Evolutionary conservation across 2,888 invertebrate genomes (phyloP).

Genomic region (Ommatoiulus sabulosus): DNA sequence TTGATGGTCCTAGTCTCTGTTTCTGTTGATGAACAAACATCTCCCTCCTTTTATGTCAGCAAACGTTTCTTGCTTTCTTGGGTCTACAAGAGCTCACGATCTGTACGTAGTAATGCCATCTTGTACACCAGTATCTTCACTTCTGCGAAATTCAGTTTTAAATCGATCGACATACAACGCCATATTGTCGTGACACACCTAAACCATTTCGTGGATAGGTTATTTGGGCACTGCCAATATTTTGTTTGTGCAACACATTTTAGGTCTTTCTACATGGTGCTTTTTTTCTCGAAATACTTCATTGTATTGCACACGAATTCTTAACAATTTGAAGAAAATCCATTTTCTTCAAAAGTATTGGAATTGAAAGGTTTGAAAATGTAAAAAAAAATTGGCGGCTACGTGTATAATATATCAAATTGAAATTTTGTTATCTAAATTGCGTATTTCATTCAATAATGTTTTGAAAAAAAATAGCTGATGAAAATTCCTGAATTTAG

Average conservation of each 20-base stretch:
- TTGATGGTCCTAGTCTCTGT: not conserved
- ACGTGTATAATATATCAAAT: too few species aligned
- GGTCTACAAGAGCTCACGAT: not conserved
- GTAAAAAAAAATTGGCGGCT: too few species aligned
- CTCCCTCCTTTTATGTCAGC: not conserved
- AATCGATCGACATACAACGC: not conserved
- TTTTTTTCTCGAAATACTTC: not conserved
- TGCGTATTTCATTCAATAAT: too few species aligned
- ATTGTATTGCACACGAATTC: too few species aligned
- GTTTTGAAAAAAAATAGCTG: too few species aligned
- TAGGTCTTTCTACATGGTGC: not conserved
- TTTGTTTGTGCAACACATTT: not conserved
- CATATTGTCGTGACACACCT: not conserved
- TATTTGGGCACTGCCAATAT: not conserved
- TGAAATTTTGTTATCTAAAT: too few species aligned
- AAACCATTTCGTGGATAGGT: not conserved
- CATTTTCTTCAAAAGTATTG: too few species aligned
- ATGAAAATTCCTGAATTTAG: too few species aligned
- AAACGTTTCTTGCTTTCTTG: not conserved
- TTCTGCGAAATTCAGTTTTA: not conserved
- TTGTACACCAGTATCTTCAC: constrained; percentile 5
- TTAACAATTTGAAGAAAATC: too few species aligned
- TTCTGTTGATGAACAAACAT: not conserved
- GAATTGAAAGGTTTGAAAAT: too few species aligned
- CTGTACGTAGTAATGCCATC: not conserved